Conservation (phyloP, 1,140 invertebrate genomes). For the Lucilia sericata region DNA sequence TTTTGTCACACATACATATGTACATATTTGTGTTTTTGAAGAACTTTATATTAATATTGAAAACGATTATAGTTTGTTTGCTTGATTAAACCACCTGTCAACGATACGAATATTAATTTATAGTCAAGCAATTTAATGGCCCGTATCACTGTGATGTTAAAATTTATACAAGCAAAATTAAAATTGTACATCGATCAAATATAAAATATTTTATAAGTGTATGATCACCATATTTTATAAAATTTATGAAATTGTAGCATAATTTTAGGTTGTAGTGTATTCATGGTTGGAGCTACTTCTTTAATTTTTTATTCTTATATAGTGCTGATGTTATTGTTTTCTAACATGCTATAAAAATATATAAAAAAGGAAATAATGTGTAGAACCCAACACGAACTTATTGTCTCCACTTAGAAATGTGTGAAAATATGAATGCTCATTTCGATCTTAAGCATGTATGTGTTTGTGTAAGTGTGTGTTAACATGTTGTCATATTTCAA, state of each 20-base stretch:
- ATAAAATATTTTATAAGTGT: too few species aligned
- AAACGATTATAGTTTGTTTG: background rate
- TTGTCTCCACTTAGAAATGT: slow-evolving; percentile 1
- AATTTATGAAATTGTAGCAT: background rate
- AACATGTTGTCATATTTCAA: slow-evolving; percentile 32
- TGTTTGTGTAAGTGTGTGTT: background rate
- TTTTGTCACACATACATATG: background rate
- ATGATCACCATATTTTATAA: too few species aligned
- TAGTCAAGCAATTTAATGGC: too few species aligned
- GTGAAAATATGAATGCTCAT: background rate
- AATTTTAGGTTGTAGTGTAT: background rate
- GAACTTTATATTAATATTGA: background rate
- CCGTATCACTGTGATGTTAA: too few species aligned
- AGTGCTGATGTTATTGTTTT: slow-evolving; percentile 43
- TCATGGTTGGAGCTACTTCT: background rate
- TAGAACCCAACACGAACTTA: background rate
- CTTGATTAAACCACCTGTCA: too few species aligned
- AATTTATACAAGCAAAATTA: background rate
- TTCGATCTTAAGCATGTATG: background rate
- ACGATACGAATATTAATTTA: too few species aligned
- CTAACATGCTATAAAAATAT: slow-evolving; percentile 32
- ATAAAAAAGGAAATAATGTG: too few species aligned
- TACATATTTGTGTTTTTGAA: background rate
- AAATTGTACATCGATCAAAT: too few species aligned
- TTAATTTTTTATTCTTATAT: background rate